Conservation (phyloP, 2,797 vertebrate genomes). For the Anomalospiza imberbis region DNA sequence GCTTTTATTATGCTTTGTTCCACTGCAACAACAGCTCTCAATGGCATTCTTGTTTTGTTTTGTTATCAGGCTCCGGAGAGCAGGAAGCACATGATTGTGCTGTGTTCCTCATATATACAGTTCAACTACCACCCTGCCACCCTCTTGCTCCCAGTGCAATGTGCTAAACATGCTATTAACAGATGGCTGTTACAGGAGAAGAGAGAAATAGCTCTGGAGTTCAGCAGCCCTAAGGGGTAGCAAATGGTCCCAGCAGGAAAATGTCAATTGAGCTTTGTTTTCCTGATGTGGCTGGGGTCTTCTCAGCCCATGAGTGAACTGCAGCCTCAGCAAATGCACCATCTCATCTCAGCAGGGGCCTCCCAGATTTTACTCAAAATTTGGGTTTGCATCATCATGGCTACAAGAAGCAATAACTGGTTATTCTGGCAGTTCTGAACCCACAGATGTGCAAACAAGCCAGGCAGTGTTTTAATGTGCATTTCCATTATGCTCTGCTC, state of each 20-base stretch:
- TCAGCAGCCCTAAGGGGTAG: slow-evolving; percentile 40
- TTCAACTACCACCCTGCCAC: slow-evolving; percentile 1
- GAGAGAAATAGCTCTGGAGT: slow-evolving; percentile 39
- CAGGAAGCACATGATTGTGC: slow-evolving; percentile 44
- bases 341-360: background rate
- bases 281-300: background rate
- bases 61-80: slow-evolving; percentile 46
- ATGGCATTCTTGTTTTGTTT: slow-evolving; percentile 47
- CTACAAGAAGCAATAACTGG: background rate
- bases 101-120: slow-evolving; percentile 25
- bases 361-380: background rate
- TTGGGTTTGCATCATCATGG: background rate
- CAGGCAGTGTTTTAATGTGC: background rate
- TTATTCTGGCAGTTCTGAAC: background rate
- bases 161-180: slow-evolving; percentile 41
- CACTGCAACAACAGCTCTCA: slow-evolving; percentile 42
- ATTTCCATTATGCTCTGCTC: background rate
- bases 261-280: slow-evolving; percentile 52
- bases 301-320: slow-evolving; percentile 3
- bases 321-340: slow-evolving; percentile 21
- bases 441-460: background rate
- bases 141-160: slow-evolving; percentile 22
- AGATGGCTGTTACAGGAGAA: slow-evolving; percentile 45
- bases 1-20: slow-evolving; percentile 49
- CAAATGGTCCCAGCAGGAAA: slow-evolving; percentile 61